Conservation (phyloP, 1,140 invertebrate genomes). For the Saccostrea echinata region DNA sequence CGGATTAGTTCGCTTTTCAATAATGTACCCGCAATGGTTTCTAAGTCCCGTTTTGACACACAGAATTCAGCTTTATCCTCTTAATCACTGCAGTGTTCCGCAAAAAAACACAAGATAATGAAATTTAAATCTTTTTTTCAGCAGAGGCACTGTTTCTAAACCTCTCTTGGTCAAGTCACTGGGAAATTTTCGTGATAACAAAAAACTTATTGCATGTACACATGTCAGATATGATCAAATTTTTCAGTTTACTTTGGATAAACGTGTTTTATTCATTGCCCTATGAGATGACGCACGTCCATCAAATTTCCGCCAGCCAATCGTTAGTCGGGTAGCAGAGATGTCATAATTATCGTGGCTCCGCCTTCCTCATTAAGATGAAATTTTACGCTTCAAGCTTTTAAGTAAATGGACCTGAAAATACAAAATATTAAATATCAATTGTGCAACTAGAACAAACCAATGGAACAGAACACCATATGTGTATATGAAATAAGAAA, state of each 20-base stretch:
- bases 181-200: constrained; percentile 41
- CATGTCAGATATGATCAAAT: constrained; percentile 35
- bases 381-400: constrained; percentile 24
- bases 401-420: constrained; percentile 23
- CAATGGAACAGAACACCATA: too few species aligned
- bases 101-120: constrained; percentile 36
- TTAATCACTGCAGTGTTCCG: constrained; percentile 39
- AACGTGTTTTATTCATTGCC: background rate
- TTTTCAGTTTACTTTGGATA: constrained; percentile 31
- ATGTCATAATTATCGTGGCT: constrained; percentile 42
- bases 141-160: constrained; percentile 30
- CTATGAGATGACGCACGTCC: constrained; percentile 39
- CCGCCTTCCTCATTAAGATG: constrained; percentile 39
- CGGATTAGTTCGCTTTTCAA: constrained; percentile 39
- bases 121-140: constrained; percentile 35
- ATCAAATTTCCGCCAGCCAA: constrained; percentile 30
- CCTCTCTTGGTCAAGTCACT: constrained; percentile 13
- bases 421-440: constrained; percentile 41
- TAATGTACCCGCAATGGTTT: constrained; percentile 27
- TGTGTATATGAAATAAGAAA: constrained; percentile 26
- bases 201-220: constrained; percentile 39
- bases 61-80: constrained; percentile 23
- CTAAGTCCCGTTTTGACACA: constrained; percentile 21
- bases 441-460: background rate
- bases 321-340: background rate